phyloP scores from a whole-genome alignment of 2,888 invertebrate species.

The Pristionchus japonicus region DNA sequence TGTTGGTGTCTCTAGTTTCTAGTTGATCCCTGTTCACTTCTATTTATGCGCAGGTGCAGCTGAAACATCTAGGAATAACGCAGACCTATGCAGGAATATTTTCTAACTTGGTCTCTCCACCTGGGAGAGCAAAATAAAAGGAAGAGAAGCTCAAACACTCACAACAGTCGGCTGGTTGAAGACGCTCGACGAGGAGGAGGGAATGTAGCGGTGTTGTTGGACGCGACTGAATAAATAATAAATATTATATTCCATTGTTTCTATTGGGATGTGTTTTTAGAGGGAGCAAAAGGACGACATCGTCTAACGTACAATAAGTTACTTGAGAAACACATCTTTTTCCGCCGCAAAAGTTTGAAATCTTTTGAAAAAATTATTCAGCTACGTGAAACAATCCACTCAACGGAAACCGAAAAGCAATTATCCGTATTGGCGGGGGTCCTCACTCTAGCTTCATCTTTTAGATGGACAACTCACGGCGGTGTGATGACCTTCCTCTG shows the following conservation, averaged over 20 bases:
- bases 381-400: too few species aligned
- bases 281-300: too few species aligned
- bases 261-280: background rate
- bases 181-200: slow-evolving; percentile 15
- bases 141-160: background rate
- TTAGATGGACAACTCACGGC: too few species aligned
- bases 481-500: slow-evolving; percentile 47
- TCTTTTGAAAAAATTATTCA: background rate
- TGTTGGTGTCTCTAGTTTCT: too few species aligned
- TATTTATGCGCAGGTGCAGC: background rate
- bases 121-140: too few species aligned
- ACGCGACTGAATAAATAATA: background rate
- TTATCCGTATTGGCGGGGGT: too few species aligned
- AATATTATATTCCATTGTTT: background rate
- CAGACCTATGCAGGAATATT: background rate
- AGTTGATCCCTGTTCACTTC: background rate
- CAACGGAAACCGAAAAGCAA: too few species aligned
- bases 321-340: background rate
- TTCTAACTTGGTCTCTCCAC: too few species aligned
- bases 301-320: background rate
- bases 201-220: background rate
- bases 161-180: slow-evolving; percentile 19
- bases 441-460: too few species aligned
- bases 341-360: too few species aligned
- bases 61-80: background rate